Conservation (phyloP, 1,140 invertebrate genomes). For the Hyles vespertilio region DNA sequence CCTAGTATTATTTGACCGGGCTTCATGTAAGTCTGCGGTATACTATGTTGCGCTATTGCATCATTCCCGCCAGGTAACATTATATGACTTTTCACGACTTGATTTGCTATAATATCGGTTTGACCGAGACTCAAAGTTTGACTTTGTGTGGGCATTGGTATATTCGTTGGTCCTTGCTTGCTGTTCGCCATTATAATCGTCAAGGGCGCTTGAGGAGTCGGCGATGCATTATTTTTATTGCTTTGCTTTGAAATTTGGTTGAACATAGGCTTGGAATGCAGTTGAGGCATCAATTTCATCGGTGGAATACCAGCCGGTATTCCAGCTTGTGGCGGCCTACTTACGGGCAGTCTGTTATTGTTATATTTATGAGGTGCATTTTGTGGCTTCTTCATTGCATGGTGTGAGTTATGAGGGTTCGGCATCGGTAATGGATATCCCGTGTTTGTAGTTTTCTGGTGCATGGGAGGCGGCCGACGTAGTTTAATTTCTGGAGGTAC, state of each 20-base stretch:
- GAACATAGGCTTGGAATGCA: constrained; percentile 41
- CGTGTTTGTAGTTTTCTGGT: constrained; percentile 39
- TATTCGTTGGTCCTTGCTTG: constrained; percentile 37
- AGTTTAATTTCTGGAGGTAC: constrained; percentile 64
- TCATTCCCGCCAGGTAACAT: constrained; percentile 48
- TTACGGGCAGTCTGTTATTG: constrained; percentile 44
- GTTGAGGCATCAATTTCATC: constrained; percentile 53
- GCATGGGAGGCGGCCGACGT: constrained; percentile 54
- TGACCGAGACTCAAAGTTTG: constrained; percentile 67
- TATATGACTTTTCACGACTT: constrained; percentile 71
- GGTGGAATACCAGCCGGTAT: constrained; percentile 44
- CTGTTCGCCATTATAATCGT: constrained; percentile 45
- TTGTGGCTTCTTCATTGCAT: constrained; percentile 53
- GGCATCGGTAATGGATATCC: constrained; percentile 62
- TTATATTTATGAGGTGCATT: constrained; percentile 41
- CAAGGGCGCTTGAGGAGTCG: constrained; percentile 27
- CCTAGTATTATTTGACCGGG: constrained; percentile 72
- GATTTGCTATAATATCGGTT: constrained; percentile 68
- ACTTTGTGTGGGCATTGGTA: constrained; percentile 34
- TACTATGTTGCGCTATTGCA: constrained; percentile 45
- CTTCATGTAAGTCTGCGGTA: constrained; percentile 43
- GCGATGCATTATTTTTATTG: constrained; percentile 13
- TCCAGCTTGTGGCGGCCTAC: constrained; percentile 37
- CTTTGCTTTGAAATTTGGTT: constrained; percentile 30
- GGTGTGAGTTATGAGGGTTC: constrained; percentile 39